Base-by-base conservation (phyloP, 1,140 invertebrate genomes). In the Drosophila micromelanica region DNA sequence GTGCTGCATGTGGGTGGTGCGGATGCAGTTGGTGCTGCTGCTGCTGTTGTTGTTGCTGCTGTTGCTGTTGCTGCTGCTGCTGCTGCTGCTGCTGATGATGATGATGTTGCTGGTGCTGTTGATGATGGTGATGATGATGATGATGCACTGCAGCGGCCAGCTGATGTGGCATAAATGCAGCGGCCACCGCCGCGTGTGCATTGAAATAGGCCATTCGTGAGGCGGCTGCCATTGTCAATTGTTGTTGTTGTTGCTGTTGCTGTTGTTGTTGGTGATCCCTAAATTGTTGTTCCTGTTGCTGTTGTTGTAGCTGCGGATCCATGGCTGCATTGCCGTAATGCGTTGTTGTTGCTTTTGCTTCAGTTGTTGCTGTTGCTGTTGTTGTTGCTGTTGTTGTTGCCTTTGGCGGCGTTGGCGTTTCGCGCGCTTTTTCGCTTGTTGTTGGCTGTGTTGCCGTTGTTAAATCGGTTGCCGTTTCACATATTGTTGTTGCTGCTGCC, bases 191-290 rank as follows among this genome's bases (percentile, higher is more conserved):
- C 17, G 96, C 96, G 91, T 97, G 96, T 32, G 96, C 96, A 92
- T 97, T 97, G 87, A 97, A 95, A 80, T 97, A 97, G n/a, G 96
- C 96, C 93, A 96, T 96, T 70, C 96, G 93, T 65, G 95, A 95
- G 43, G 96, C 96, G 72, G 95, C 95, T 76, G 95, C 95, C 92
- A 94, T 92, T 32, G 94, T 94, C 91, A 95, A 94, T 69, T 94
- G 80, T 12, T 84, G 77, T n/a, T 85, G 73, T 12, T 90, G 85
- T 3, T 84, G 73, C 7, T 75, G 76, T 5, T 73, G 63, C 0
- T 62, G 20, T 11, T 54, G 70, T 7, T 72, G 71, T 11, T 75
- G 73, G 9, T 55, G 52, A 42, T 55, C 52, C 20, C 52, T 42
- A 55, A 55, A 55, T 2, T 78, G 73, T 27, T 27, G 23, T 5